A percentile compares a stretch with the other conserved stretches of the same genome.
Evolutionary conservation across 2,888 invertebrate genomes (phyloP).

Genomic region (Athalia cordata): DNA sequence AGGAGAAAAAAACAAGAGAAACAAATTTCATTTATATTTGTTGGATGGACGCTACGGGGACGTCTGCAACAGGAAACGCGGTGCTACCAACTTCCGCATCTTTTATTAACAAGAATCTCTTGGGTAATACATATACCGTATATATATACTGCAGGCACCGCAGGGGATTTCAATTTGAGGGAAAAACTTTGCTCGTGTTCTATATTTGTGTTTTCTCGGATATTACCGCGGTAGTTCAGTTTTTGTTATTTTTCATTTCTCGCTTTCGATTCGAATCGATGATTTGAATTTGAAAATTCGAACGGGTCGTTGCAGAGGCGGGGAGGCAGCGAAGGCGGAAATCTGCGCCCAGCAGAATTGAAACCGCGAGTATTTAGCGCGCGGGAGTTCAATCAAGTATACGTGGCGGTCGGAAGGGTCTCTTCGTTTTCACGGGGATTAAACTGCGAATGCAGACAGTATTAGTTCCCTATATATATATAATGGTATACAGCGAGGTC

Average conservation of each 20-base stretch:
- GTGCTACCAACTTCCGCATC: conserved; percentile 48
- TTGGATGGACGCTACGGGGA: conserved; percentile 55
- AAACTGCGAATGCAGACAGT: conserved; percentile 19
- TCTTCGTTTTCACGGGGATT: conserved; percentile 30
- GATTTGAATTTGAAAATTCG: too few species aligned
- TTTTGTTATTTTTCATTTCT: not conserved
- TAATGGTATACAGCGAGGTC: not conserved
- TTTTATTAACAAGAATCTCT: conserved; percentile 53
- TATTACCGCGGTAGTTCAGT: not conserved
- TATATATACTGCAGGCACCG: not conserved
- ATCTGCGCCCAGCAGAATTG: not conserved
- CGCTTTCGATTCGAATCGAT: too few species aligned
- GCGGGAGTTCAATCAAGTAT: conserved; percentile 11
- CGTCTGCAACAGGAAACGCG: conserved; percentile 45
- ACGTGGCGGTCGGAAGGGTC: not conserved
- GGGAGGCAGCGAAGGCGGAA: not conserved
- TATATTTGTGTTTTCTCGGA: not conserved
- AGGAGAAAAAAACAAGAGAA: not conserved
- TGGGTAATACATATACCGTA: conserved; percentile 52
- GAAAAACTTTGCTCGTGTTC: not conserved
- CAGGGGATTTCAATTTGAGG: not conserved
- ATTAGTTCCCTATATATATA: too few species aligned
- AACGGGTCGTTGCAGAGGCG: too few species aligned
- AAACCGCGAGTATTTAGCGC: not conserved
- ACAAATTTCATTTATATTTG: not conserved